These are phyloP conservation scores for Hycleus phaleratus DNA, from an alignment of 1,140 invertebrate genomes.

Conservation along the genomic window DNA sequence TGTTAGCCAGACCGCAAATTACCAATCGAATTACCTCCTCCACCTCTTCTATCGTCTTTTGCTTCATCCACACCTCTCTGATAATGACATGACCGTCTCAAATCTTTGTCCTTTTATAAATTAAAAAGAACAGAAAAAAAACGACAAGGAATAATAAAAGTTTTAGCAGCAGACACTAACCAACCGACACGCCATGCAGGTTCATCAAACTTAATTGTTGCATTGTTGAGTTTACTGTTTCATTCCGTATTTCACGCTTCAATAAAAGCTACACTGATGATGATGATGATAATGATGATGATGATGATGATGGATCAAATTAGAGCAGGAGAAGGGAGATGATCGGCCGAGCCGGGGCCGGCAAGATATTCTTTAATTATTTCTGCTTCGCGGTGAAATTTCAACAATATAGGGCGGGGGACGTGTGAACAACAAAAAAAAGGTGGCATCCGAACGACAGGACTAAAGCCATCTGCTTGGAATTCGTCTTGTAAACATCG, in stretches of 20 bases:
- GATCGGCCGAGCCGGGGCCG: no score
- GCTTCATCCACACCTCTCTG: neutral
- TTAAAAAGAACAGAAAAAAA: slow-evolving; percentile 4
- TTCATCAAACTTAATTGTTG: slow-evolving; percentile 17
- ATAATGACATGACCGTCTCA: slow-evolving; percentile 27
- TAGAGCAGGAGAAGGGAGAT: no score
- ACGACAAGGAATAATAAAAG: neutral
- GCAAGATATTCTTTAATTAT: no score
- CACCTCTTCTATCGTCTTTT: no score
- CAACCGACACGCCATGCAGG: slow-evolving; percentile 1
- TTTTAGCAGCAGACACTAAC: neutral
- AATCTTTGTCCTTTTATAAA: slow-evolving; percentile 7
- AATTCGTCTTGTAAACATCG: no score
- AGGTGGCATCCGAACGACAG: no score
- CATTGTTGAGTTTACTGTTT: slow-evolving; percentile 6
- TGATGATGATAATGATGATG: no score
- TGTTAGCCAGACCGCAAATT: slow-evolving; percentile 33
- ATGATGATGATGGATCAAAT: no score
- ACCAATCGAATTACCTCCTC: slow-evolving; percentile 29
- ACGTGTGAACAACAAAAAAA: no score
- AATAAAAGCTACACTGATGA: slow-evolving; percentile 2
- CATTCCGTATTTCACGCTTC: slow-evolving; percentile 8
- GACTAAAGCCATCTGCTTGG: no score
- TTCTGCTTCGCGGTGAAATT: no score
- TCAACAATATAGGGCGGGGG: no score